Evolutionary conservation across 2,113 vertebrate genomes (phyloP).

Genomic region (Stegastes partitus): DNA sequence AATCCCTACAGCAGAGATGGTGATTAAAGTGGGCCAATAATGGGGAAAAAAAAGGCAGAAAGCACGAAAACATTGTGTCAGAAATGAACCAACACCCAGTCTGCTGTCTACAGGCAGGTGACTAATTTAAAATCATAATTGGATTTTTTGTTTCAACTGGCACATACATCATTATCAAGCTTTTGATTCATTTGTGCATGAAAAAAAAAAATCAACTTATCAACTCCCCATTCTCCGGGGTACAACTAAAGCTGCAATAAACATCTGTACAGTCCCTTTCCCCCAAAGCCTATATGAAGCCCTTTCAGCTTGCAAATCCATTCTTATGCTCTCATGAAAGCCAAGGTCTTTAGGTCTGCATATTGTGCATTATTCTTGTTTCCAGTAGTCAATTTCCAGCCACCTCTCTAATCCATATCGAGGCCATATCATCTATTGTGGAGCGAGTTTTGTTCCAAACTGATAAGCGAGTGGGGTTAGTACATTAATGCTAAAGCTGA

Average conservation of each 20-base stretch:
- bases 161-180: conserved; percentile 30
- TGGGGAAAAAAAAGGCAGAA: background rate
- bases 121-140: conserved; percentile 60
- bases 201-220: conserved; percentile 54
- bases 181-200: conserved; percentile 49
- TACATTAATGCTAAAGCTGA: conserved; percentile 15
- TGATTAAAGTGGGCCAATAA: background rate
- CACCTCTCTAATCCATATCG: conserved; percentile 19
- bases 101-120: conserved; percentile 29
- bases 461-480: conserved; percentile 24
- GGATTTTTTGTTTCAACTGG: conserved; percentile 49
- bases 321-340: conserved; percentile 29
- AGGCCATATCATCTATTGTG: conserved; percentile 9
- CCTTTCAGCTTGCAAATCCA: conserved; percentile 12
- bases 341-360: conserved; percentile 13
- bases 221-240: conserved; percentile 14
- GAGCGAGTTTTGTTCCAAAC: conserved; percentile 43
- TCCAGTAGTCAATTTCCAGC: conserved; percentile 19
- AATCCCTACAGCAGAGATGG: background rate
- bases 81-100: background rate
- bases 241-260: conserved; percentile 49
- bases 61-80: background rate
- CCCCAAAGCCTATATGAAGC: background rate
- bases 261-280: conserved; percentile 24
- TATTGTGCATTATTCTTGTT: conserved; percentile 24